These are phyloP conservation scores for Tuta absoluta DNA, from an alignment of 2,888 invertebrate genomes.

Conservation along the genomic window DNA sequence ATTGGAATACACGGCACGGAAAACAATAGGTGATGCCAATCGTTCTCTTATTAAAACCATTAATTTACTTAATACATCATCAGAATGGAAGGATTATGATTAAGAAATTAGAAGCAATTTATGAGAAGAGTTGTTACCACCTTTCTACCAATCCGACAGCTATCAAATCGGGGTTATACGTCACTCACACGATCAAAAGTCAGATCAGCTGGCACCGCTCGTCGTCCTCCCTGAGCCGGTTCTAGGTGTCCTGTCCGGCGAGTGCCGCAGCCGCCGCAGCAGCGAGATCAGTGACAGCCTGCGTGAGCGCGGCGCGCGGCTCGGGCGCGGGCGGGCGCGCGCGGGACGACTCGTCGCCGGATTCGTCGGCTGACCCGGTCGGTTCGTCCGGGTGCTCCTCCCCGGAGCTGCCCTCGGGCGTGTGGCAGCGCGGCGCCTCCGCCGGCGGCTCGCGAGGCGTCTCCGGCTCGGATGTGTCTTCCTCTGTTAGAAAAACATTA, in stretches of 20 bases:
- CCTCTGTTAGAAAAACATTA: slow-evolving; percentile 48
- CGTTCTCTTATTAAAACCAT: too few relatives aligned
- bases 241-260: slow-evolving; percentile 19
- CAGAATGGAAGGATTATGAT: too few relatives aligned
- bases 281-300: slow-evolving; percentile 38
- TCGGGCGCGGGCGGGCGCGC: slow-evolving; percentile 40
- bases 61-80: too few relatives aligned
- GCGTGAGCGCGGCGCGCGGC: slow-evolving; percentile 35
- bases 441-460: slow-evolving; percentile 38
- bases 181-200: not conserved
- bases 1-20: too few relatives aligned
- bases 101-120: too few relatives aligned
- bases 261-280: slow-evolving; percentile 31
- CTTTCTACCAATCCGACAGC: too few relatives aligned
- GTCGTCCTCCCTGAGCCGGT: not conserved
- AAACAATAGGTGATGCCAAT: too few relatives aligned
- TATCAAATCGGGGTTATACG: not conserved
- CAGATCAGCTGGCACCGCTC: not conserved
- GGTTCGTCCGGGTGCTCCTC: slow-evolving; percentile 50
- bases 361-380: slow-evolving; percentile 42
- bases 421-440: slow-evolving; percentile 48
- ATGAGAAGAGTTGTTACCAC: too few relatives aligned
- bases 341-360: slow-evolving; percentile 40
- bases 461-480: slow-evolving; percentile 57
- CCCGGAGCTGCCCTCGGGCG: slow-evolving; percentile 56